phyloP scores from a whole-genome alignment of 2,113 vertebrate genomes.

The Amazona guildingii region DNA sequence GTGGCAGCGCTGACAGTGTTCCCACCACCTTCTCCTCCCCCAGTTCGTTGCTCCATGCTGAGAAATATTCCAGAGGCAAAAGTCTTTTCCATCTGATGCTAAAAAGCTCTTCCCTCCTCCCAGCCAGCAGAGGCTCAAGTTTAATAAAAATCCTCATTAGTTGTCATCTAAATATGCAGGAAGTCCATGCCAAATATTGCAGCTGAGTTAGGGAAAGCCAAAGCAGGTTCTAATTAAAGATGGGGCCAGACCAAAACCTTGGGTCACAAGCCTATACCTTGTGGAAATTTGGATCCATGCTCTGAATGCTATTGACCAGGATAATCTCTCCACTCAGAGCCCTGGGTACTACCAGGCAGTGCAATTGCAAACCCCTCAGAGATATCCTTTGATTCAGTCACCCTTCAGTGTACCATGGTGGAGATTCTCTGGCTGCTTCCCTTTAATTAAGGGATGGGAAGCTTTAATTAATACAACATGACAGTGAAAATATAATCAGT shows the following conservation, averaged over 20 bases:
- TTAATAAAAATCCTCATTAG: slow-evolving; percentile 75
- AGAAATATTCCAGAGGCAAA: slow-evolving; percentile 68
- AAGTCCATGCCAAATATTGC: neutral
- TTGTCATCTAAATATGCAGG: slow-evolving; percentile 65
- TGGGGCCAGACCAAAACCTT: neutral
- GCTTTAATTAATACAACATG: slow-evolving; percentile 42
- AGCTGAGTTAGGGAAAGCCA: slow-evolving; percentile 12
- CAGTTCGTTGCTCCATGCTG: slow-evolving; percentile 51
- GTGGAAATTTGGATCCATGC: neutral
- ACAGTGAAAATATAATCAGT: slow-evolving; percentile 59
- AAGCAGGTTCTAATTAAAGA: slow-evolving; percentile 27
- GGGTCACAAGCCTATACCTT: neutral
- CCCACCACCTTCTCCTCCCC: slow-evolving; percentile 31
- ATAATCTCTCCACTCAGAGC: neutral
- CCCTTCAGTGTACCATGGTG: neutral
- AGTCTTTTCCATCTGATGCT: slow-evolving; percentile 44
- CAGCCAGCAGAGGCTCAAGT: slow-evolving; percentile 44
- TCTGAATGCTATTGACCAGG: neutral
- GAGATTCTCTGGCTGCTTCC: neutral
- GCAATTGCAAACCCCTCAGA: neutral
- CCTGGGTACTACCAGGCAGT: neutral
- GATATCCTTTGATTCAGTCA: neutral
- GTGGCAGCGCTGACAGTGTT: neutral
- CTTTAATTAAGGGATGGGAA: slow-evolving; percentile 36
- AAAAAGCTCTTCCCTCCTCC: slow-evolving; percentile 38